Evolutionary conservation across 1,140 invertebrate genomes (phyloP).

Genomic region (Cotesia typhae): DNA sequence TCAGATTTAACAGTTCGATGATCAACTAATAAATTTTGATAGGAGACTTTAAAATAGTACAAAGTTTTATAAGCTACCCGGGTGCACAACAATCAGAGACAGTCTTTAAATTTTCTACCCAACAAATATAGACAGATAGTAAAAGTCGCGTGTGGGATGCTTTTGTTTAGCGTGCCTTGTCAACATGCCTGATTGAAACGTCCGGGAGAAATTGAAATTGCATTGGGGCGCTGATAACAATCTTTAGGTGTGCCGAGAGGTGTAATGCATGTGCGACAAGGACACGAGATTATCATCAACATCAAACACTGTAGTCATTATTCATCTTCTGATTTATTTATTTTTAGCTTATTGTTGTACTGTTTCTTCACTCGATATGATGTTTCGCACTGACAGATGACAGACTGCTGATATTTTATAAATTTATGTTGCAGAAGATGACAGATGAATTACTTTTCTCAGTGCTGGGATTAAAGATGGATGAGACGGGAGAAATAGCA

Average conservation of each 20-base stretch:
- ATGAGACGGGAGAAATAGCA: slow-evolving; percentile 39
- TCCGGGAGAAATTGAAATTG: slow-evolving; percentile 38
- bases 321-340: slow-evolving; percentile 15
- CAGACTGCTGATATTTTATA: not conserved
- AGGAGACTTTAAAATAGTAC: no score
- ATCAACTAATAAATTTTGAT: no score
- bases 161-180: slow-evolving; percentile 32
- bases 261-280: slow-evolving; percentile 22
- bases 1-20: no score
- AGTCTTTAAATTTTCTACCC: not conserved
- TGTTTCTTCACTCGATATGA: not conserved
- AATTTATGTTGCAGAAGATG: slow-evolving; percentile 50
- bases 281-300: not conserved
- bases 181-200: slow-evolving; percentile 34
- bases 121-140: not conserved
- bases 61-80: no score
- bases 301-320: slow-evolving; percentile 14
- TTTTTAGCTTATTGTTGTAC: not conserved
- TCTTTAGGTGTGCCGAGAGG: slow-evolving; percentile 24
- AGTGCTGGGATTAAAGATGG: slow-evolving; percentile 55
- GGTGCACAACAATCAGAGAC: not conserved
- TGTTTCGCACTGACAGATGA: no score
- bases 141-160: slow-evolving; percentile 35
- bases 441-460: slow-evolving; percentile 62
- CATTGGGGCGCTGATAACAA: slow-evolving; percentile 21